phyloP scores from a whole-genome alignment of 2,113 vertebrate species.

The Triplophysa dalaica region DNA sequence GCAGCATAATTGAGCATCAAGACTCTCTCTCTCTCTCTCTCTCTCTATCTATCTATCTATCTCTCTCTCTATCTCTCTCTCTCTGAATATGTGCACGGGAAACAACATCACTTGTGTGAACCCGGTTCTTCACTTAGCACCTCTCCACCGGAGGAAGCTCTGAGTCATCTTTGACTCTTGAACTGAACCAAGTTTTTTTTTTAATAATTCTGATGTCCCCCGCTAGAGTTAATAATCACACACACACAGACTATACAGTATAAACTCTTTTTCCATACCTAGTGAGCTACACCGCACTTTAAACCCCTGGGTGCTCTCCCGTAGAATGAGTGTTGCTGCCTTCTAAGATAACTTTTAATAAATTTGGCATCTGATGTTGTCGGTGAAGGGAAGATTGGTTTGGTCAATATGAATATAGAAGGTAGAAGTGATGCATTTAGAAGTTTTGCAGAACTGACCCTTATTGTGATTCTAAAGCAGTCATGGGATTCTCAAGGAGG shows the following conservation, averaged over 20 bases:
- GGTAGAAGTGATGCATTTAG: neutral
- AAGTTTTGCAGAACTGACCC: neutral
- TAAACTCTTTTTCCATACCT: conserved; percentile 3
- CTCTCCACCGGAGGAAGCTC: conserved; percentile 1
- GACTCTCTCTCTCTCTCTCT: neutral
- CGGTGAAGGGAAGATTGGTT: conserved; percentile 39
- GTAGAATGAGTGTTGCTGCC: too few species aligned
- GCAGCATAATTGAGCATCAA: conserved; percentile 48
- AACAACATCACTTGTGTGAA: neutral
- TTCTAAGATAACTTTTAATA: neutral
- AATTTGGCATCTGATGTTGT: conserved; percentile 23
- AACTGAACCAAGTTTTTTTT: conserved; percentile 9
- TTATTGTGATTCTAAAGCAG: neutral
- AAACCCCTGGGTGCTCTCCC: neutral
- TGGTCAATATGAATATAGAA: conserved; percentile 31
- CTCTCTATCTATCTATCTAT: too few species aligned
- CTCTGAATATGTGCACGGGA: conserved; percentile 22
- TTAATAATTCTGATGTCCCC: conserved; percentile 20
- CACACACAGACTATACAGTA: neutral
- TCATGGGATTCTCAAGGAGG: too few species aligned
- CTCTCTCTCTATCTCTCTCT: neutral
- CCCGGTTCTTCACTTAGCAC: conserved; percentile 28
- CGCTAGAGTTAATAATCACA: neutral
- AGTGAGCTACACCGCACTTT: conserved; percentile 12
- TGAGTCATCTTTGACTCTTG: conserved; percentile 38